These are phyloP conservation scores for Psilanteris sp. DNA, from an alignment of 1,140 invertebrate genomes.

Conservation along the genomic window DNA sequence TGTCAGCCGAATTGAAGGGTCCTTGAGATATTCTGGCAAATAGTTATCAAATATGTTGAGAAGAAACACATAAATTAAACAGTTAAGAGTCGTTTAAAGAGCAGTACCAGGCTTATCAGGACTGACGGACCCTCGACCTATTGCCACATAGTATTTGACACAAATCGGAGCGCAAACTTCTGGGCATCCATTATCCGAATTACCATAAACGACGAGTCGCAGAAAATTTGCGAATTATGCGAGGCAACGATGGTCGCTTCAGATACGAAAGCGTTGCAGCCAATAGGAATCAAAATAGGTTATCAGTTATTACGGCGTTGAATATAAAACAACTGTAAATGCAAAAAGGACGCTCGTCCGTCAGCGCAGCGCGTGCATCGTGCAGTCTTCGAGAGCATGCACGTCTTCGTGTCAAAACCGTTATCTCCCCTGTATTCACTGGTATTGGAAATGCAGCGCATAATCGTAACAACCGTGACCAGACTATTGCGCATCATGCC, in stretches of 20 bases:
- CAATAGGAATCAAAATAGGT: background rate
- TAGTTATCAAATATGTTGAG: conserved; percentile 43
- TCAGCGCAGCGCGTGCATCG: conserved; percentile 19
- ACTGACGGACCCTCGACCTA: conserved; percentile 60
- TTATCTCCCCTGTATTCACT: conserved; percentile 47
- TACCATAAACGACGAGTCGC: conserved; percentile 12
- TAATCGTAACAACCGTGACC: conserved; percentile 70
- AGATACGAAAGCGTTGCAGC: background rate
- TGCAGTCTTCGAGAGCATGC: conserved; percentile 27
- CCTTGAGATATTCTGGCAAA: conserved; percentile 54
- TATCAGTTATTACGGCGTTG: background rate
- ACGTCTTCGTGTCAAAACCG: conserved; percentile 37
- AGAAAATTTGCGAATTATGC: conserved; percentile 11
- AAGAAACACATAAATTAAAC: conserved; percentile 59
- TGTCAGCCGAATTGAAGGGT: conserved; percentile 55
- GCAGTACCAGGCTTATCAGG: conserved; percentile 34
- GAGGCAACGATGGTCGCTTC: background rate
- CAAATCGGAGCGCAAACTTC: conserved; percentile 57
- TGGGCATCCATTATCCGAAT: conserved; percentile 30
- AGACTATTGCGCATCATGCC: conserved; percentile 47
- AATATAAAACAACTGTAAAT: conserved; percentile 28
- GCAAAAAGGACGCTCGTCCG: conserved; percentile 25
- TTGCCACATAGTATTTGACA: conserved; percentile 30
- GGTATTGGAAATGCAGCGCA: conserved; percentile 51
- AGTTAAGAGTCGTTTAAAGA: conserved; percentile 23